Base-by-base conservation (phyloP, 2,797 vertebrate genomes). In the Enteromius viviparus region DNA sequence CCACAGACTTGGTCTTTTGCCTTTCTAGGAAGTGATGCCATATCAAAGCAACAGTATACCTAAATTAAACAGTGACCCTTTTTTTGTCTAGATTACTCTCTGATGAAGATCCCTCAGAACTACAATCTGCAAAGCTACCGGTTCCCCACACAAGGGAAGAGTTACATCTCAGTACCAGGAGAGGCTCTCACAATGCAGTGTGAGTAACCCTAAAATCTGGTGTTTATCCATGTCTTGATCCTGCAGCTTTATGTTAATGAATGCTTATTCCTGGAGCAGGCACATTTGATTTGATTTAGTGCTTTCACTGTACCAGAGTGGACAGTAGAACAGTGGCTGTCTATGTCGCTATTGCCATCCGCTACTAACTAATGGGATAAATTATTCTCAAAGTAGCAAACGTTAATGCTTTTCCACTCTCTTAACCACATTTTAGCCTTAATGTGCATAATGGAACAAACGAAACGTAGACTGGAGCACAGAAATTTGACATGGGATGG, bases 81-180 rank as follows among this genome's bases (percentile, higher is more conserved):
- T 76, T 14, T 62, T 62, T 72, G 10, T 85, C 40, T 93, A 99
- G 98, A 99, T 91, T 99, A 97, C 81, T 93, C 95, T 0, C 90
- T 99, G 93, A 93, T 94, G 91, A 97, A 95, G 91, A 90, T 97
- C 74, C 93, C 94, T 0, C 91, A 92, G 83, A 90, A 90, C 85
- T 89, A 94, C 90, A 96, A 95, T 23, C 81, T 95, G 84, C 91
- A 90, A 3, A 93, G 93, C 89, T 99, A 97, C 89, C 96, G 98
- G 75, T 99, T 99, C 87, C 98, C 98, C 0, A 93, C 93, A 6
- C 92, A 70, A 51, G 98, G 98, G 51, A 96, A 94, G 88, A 98
- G 91, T 90, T 99, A 96, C 83, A 95, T 99, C 84, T 96, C 96
- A 10, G 95, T 99, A 32, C 98, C 98, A 0, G 94, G 94, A 0